Conservation (phyloP, 1,140 invertebrate genomes). For the Grapholita molesta region DNA sequence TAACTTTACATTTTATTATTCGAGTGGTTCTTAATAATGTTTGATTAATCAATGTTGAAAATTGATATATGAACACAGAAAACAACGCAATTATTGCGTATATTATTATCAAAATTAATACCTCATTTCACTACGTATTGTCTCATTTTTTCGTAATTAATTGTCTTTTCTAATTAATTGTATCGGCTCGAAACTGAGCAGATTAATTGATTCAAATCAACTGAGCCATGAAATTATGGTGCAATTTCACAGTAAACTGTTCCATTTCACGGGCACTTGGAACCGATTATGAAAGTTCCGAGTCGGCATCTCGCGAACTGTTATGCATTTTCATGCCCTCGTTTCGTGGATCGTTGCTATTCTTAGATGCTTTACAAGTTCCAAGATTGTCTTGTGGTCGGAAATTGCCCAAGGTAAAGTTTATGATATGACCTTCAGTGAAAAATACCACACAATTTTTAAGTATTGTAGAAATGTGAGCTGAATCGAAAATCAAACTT, state of each 20-base stretch:
- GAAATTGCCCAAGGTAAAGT: neutral
- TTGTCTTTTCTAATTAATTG: neutral
- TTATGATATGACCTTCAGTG: no score
- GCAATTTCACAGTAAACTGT: neutral
- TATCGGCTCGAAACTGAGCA: neutral
- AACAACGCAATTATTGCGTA: no score
- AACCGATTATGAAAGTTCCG: neutral
- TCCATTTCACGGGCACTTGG: neutral
- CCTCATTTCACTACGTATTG: neutral
- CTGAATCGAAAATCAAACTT: no score
- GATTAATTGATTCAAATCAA: neutral
- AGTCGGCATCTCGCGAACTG: neutral
- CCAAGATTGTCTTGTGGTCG: neutral
- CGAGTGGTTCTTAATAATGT: no score
- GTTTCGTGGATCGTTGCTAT: neutral
- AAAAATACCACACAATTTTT: no score
- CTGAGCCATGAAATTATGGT: neutral
- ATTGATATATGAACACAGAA: no score
- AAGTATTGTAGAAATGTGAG: no score
- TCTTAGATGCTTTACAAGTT: neutral
- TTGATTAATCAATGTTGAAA: no score
- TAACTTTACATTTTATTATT: no score
- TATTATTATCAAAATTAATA: no score
- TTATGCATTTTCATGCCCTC: neutral
- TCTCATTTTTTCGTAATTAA: neutral